A percentile compares a stretch with the other conserved stretches of the same genome.
These are phyloP conservation scores for Cremastinae sp. DNA, from an alignment of 2,888 invertebrate genomes.

Conservation along the genomic window DNA sequence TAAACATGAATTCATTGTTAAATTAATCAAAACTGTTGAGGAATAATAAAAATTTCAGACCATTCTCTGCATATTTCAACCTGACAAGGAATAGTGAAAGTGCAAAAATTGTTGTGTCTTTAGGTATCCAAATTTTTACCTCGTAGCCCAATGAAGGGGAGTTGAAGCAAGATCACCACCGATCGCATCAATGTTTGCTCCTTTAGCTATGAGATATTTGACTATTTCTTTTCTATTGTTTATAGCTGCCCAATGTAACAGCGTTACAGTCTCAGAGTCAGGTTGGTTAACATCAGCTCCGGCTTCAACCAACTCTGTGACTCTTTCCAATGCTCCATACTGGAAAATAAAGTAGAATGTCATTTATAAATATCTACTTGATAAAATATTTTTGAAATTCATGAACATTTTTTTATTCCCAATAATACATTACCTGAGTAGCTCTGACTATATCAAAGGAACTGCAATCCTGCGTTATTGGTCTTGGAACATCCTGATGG, in stretches of 20 bases:
- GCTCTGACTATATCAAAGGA: slow-evolving; percentile 96
- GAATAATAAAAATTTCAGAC: too few species aligned
- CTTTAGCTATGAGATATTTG: slow-evolving; percentile 91
- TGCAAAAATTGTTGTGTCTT: too few species aligned
- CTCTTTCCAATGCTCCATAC: slow-evolving; percentile 93
- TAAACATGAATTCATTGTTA: too few species aligned
- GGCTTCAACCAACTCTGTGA: slow-evolving; percentile 92
- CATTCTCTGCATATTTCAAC: too few species aligned
- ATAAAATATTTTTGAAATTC: not conserved
- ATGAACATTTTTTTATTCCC: not conserved
- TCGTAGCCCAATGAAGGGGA: slow-evolving; percentile 98
- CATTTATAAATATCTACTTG: not conserved
- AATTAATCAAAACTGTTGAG: too few species aligned
- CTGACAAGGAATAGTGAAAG: too few species aligned
- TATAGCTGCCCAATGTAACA: slow-evolving; percentile 99
- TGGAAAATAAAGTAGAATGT: slow-evolving; percentile 71
- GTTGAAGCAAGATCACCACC: slow-evolving; percentile 98
- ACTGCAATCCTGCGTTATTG: slow-evolving; percentile 84
- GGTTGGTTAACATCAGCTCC: slow-evolving; percentile 97
- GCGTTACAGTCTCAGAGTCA: slow-evolving; percentile 96
- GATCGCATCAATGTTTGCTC: slow-evolving; percentile 93
- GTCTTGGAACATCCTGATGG: slow-evolving; percentile 73
- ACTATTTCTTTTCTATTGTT: slow-evolving; percentile 97
- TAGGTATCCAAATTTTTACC: slow-evolving; percentile 82
- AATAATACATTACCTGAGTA: slow-evolving; percentile 85